phyloP scores from a whole-genome alignment of 2,888 invertebrate species.

The Danaus chrysippus region DNA sequence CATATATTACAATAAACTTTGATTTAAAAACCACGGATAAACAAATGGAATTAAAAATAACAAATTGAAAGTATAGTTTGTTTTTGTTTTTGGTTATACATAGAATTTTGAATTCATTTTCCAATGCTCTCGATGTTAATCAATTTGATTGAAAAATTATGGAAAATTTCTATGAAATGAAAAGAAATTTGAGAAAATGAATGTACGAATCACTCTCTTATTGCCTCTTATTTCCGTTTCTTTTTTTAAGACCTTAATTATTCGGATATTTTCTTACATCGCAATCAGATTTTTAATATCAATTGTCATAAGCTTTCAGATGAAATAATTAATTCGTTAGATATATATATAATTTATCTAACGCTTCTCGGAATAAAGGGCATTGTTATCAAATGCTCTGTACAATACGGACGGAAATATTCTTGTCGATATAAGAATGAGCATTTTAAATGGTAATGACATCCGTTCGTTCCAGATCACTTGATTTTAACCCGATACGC shows the following conservation, averaged over 20 bases:
- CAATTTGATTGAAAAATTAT: too few relatives aligned
- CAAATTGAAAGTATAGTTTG: conserved; percentile 3
- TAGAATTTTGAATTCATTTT: background rate
- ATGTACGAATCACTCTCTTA: too few relatives aligned
- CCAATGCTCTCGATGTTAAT: background rate
- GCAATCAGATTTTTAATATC: too few relatives aligned
- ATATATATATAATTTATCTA: background rate
- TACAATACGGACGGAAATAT: conserved; percentile 8
- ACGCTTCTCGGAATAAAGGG: background rate
- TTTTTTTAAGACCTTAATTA: too few relatives aligned
- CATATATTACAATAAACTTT: background rate
- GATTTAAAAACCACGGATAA: background rate
- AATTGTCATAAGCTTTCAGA: too few relatives aligned
- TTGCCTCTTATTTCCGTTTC: too few relatives aligned
- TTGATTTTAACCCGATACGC: conserved; percentile 29
- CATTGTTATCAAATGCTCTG: conserved; percentile 2
- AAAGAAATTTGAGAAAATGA: too few relatives aligned
- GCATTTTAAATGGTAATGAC: conserved; percentile 23
- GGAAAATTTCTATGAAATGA: too few relatives aligned
- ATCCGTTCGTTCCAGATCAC: conserved; percentile 36
- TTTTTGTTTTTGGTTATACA: background rate
- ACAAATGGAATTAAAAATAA: background rate
- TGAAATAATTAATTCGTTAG: background rate
- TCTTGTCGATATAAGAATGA: conserved; percentile 13
- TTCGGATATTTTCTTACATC: too few relatives aligned